Evolutionary conservation across 64 coral and sea anemone genomes (phyloP).

Genomic region (Pocillopora verrucosa): DNA sequence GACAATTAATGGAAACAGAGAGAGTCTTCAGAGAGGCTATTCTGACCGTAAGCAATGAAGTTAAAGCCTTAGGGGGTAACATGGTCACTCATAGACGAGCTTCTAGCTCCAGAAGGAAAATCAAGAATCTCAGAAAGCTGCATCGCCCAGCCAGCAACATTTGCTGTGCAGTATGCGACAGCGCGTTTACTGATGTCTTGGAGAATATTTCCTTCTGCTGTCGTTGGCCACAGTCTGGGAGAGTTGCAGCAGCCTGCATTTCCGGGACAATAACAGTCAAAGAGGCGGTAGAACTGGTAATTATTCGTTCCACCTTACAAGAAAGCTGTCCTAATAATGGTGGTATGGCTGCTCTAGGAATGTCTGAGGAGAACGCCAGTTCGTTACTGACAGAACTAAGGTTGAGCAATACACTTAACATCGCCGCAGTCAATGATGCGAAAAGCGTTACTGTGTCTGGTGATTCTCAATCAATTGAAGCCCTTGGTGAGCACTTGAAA

Average conservation of each 20-base stretch:
- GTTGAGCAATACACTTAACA: constrained; percentile 13
- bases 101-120: constrained; percentile 44
- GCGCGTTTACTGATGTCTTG: constrained; percentile 71
- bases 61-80: constrained; percentile 23
- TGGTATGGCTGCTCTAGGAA: constrained; percentile 72
- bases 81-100: constrained; percentile 50
- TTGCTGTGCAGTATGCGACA: constrained; percentile 82
- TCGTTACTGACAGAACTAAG: constrained; percentile 25
- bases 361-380: constrained; percentile 39
- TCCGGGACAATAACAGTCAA: constrained; percentile 49
- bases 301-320: constrained; percentile 73
- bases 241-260: constrained; percentile 71
- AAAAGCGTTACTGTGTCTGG: constrained; percentile 71
- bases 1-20: constrained; percentile 56
- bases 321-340: constrained; percentile 54
- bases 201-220: constrained; percentile 69
- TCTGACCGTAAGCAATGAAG: constrained; percentile 10
- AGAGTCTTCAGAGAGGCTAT: constrained; percentile 54
- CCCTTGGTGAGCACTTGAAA: constrained; percentile 44
- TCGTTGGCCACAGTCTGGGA: constrained; percentile 83
- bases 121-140: constrained; percentile 41
- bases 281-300: constrained; percentile 56
- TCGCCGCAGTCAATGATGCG: constrained; percentile 67
- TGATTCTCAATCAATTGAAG: constrained; percentile 50
- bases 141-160: constrained; percentile 67